phyloP scores from a whole-genome alignment of 2,797 vertebrate genomes.

The Apodemus agrarius region DNA sequence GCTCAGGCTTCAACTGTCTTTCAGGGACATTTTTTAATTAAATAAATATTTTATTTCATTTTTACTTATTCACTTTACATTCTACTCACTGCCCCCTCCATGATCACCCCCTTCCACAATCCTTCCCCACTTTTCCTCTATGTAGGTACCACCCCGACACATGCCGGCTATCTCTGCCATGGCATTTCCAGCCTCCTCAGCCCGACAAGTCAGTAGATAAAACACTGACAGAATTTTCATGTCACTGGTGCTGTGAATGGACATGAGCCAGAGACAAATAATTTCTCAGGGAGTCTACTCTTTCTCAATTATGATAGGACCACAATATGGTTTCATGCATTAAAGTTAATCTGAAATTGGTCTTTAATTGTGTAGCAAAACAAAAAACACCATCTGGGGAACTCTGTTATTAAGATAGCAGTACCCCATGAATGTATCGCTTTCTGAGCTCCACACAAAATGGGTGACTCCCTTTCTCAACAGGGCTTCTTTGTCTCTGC shows the following conservation, averaged over 20 bases:
- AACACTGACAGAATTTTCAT: not conserved
- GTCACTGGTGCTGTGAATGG: not conserved
- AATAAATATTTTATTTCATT: too few relatives aligned
- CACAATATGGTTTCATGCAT: not conserved
- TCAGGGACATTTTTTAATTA: not conserved
- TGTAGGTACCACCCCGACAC: too few relatives aligned
- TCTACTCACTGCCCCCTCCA: too few relatives aligned
- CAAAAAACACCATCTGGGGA: not conserved
- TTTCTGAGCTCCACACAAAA: not conserved
- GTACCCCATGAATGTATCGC: accelerated
- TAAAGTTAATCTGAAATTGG: not conserved
- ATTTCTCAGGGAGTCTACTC: not conserved
- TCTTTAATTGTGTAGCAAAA: not conserved
- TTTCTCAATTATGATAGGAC: not conserved
- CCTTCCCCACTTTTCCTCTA: too few relatives aligned
- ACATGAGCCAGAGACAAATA: not conserved
- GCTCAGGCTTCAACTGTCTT: not conserved
- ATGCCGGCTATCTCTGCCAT: too few relatives aligned
- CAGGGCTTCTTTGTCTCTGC: not conserved
- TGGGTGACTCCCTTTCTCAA: too few relatives aligned
- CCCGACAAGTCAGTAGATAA: not conserved
- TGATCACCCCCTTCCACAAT: too few relatives aligned
- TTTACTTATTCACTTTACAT: too few relatives aligned
- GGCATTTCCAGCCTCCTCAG: not conserved
- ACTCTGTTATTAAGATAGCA: not conserved